Base-by-base conservation (phyloP, 2,888 invertebrate species). In the Lycia hirtaria region DNA sequence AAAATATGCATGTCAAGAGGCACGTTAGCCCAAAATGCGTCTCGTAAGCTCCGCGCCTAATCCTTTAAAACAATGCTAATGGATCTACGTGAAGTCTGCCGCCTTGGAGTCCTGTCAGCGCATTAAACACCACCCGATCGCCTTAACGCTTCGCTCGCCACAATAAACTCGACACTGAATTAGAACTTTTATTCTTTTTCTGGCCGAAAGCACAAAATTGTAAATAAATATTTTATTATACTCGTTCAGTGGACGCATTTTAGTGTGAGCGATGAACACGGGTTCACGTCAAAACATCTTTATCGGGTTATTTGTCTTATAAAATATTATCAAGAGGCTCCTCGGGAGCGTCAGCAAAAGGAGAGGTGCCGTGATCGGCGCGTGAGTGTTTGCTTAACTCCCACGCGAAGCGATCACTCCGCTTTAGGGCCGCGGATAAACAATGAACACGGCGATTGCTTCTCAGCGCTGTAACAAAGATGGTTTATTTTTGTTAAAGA, bases 221-320 rank as follows among this genome's bases (percentile, higher is more conserved):
- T 87, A 83, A 87, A 88, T 88, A 87, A 87, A 88, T 89, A 87
- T 90, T 89, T 87, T 88, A 90, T 88, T 84, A 87, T 88, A 87
- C 86, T 80, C 83, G 87, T 87, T 85, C 90, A 88, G 72, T 89
- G 89, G 82, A 85, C 86, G 87, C 91, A 90, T 90, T 90, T 90
- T 88, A 85, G 90, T 90, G 88, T 90, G 89, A 90, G 88, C 90
- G 88, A 89, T 89, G 91, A 88, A 92, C 91, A 91, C 85, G 86
- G 91, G 88, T 92, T 86, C 91, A 89, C 87, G 92, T 92, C 92
- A 92, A 89, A 92, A 92, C 90, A 91, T 92, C 90, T 92, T 91
- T 91, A 92, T 92, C 91, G 85, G 87, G 90, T 91, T 92, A 91
- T 91, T 92, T 92, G 92, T 92, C 91, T 92, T 92, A 91, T 90